Base-by-base conservation (phyloP, 1,140 invertebrate genomes). In the Microplitis mediator region DNA sequence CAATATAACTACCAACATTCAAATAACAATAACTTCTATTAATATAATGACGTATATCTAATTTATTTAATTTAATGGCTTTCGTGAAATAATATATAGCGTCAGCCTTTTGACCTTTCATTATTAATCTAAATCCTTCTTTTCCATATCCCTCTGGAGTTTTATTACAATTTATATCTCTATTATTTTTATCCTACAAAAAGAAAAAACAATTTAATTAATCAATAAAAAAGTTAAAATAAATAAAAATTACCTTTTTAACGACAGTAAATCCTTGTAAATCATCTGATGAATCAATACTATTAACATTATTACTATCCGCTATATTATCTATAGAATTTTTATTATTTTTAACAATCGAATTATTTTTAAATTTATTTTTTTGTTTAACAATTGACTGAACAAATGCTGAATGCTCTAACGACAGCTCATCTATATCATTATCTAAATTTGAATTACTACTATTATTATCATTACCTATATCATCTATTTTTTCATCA, bases 11-110 rank as follows among this genome's bases (percentile, higher is more conserved):
- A 11, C 71, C 74, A 14, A 13, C 16, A n/a, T 67, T 39, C 14
- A 75, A 61, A 50, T 71, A 66, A 54, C 62, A 75, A 63, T 73
- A 75, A 67, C 74, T 75, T 4, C 74, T 60, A 71, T 75, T 75
- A 31, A 73, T 72, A 52, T 73, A 75, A 66, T 73, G 71, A 45
- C 67, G 52, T 34, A 14, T 54, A 63, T 75, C 71, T 9, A 9
- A 60, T 2, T n/a, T 23, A 65, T 75, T 56, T 13, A 69, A 54
- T 4, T 31, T 31, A 11, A 75, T 72, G 4, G 66, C 70, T 61
- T 65, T 39, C 4, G 35, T 60, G 13, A 75, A 66, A 66, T 67
- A 70, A 61, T 69, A 31, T 50, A 66, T 70, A 5, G 71, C 71
- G n/a, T 70, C 31, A 70, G 45, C 36, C 35, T 63, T 67, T 35